Percentiles rank a stretch among this genome's conserved stretches.
phyloP scores from a whole-genome alignment of 1,140 invertebrate species.

The Neodiprion virginianus region DNA sequence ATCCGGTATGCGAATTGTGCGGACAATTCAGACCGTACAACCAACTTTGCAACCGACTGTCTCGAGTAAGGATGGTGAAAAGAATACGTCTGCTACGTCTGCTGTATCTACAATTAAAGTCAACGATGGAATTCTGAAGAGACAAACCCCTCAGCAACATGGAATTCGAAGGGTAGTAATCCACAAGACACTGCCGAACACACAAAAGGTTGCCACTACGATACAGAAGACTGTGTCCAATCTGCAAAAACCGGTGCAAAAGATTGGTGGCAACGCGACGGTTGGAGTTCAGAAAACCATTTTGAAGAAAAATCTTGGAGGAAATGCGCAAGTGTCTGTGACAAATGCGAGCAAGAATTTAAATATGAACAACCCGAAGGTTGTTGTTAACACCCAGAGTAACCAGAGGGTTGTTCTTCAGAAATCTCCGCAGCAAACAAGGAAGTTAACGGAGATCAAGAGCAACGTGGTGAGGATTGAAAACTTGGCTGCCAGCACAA shows the following conservation, averaged over 20 bases:
- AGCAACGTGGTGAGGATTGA: slow-evolving; percentile 61
- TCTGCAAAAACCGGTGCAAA: slow-evolving; percentile 35
- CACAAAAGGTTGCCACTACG: slow-evolving; percentile 36
- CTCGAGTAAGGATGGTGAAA: slow-evolving; percentile 9
- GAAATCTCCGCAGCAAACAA: slow-evolving; percentile 35
- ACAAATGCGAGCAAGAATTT: slow-evolving; percentile 9
- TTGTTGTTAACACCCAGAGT: slow-evolving; percentile 31
- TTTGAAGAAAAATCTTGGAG: slow-evolving; percentile 16
- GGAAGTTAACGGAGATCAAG: slow-evolving; percentile 41
- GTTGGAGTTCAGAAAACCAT: slow-evolving; percentile 6
- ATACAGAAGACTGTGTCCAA: slow-evolving; percentile 44
- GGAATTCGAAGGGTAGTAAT: slow-evolving; percentile 41
- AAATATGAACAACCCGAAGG: slow-evolving; percentile 19
- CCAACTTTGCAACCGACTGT: slow-evolving; percentile 20
- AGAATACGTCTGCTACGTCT: slow-evolving; percentile 11
- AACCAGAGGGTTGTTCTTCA: slow-evolving; percentile 58
- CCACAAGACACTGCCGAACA: slow-evolving; percentile 38
- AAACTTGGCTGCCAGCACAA: slow-evolving; percentile 63
- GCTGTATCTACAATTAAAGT: background rate
- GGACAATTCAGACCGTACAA: slow-evolving; percentile 43
- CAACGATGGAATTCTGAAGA: slow-evolving; percentile 8
- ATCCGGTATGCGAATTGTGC: slow-evolving; percentile 41
- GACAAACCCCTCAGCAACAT: background rate
- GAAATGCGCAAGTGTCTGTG: background rate
- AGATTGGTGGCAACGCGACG: slow-evolving; percentile 19